phyloP scores from a whole-genome alignment of 2,113 vertebrate species.

The Misgurnus mizolepis region DNA sequence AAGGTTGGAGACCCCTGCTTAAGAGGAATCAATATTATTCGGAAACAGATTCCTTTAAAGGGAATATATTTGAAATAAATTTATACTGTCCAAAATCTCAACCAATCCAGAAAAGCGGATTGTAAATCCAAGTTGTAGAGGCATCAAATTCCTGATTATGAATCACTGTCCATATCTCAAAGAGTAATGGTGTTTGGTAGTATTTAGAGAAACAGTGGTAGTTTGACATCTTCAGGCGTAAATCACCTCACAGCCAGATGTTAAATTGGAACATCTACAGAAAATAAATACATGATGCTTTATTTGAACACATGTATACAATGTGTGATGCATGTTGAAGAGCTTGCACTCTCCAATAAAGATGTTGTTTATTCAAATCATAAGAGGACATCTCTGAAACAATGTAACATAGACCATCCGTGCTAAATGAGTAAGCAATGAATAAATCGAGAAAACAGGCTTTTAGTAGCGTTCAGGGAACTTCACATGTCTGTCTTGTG shows the following conservation, averaged over 20 bases:
- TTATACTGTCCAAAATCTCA: background rate
- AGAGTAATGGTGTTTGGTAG: background rate
- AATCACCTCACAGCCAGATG: constrained; percentile 3
- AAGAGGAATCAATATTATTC: too few relatives aligned
- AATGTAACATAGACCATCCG: background rate
- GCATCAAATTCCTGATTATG: background rate
- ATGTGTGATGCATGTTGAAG: background rate
- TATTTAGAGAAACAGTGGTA: background rate
- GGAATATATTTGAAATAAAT: background rate
- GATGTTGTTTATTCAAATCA: constrained; percentile 16
- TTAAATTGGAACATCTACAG: background rate
- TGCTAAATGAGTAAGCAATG: constrained; percentile 10
- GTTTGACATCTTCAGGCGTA: background rate
- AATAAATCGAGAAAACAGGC: constrained; percentile 32
- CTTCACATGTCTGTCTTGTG: constrained; percentile 29
- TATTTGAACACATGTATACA: background rate
- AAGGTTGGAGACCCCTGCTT: too few relatives aligned
- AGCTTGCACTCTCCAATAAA: background rate
- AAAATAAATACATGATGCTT: background rate
- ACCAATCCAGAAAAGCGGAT: background rate
- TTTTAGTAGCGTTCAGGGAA: constrained; percentile 29
- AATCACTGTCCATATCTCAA: background rate
- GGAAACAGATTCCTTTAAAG: too few relatives aligned
- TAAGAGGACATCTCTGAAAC: too few relatives aligned
- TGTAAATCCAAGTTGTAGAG: background rate